Conservation (phyloP, 30 jellyfish, hydroid and myxozoan species). For the Aurelia aurita complex sp. Pacific region DNA sequence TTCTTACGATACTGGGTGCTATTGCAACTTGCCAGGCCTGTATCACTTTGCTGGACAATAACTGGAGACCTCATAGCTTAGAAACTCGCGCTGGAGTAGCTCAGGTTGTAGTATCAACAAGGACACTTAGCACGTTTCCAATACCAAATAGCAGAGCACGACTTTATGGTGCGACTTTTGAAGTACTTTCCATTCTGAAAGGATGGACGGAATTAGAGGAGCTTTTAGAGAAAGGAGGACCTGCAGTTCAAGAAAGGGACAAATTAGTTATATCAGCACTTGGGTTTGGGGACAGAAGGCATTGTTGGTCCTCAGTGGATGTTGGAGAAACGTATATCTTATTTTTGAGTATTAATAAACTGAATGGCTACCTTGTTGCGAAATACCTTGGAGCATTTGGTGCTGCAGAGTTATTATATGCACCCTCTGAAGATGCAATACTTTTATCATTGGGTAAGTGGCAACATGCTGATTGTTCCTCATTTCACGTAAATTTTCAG, state of each 20-base stretch:
- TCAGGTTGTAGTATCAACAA: constrained; percentile 85
- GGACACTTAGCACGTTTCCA: constrained; percentile 64
- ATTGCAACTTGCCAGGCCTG: constrained; percentile 71
- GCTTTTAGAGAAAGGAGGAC: constrained; percentile 69
- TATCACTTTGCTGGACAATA: constrained; percentile 70
- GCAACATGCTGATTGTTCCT: neutral
- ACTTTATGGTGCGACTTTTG: constrained; percentile 85
- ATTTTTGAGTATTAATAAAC: constrained; percentile 76
- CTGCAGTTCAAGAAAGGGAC: constrained; percentile 68
- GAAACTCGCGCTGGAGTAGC: constrained; percentile 91
- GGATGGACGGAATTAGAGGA: constrained; percentile 84
- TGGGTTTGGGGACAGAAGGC: constrained; percentile 95
- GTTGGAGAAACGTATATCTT: constrained; percentile 91
- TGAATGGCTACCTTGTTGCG: constrained; percentile 79
- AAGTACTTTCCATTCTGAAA: constrained; percentile 85
- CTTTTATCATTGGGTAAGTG: constrained; percentile 87
- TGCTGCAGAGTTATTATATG: constrained; percentile 93
- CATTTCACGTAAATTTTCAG: too few species aligned
- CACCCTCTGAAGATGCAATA: constrained; percentile 82
- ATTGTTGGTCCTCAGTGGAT: constrained; percentile 94
- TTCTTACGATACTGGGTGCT: constrained; percentile 26
- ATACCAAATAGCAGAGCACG: constrained; percentile 47
- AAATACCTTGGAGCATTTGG: constrained; percentile 96
- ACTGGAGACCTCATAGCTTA: constrained; percentile 85
- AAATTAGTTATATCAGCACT: constrained; percentile 70